Percentiles rank a stretch among this genome's conserved stretches.
Evolutionary conservation across 1,140 invertebrate genomes (phyloP).

Genomic region (Solenopsis fugax): DNA sequence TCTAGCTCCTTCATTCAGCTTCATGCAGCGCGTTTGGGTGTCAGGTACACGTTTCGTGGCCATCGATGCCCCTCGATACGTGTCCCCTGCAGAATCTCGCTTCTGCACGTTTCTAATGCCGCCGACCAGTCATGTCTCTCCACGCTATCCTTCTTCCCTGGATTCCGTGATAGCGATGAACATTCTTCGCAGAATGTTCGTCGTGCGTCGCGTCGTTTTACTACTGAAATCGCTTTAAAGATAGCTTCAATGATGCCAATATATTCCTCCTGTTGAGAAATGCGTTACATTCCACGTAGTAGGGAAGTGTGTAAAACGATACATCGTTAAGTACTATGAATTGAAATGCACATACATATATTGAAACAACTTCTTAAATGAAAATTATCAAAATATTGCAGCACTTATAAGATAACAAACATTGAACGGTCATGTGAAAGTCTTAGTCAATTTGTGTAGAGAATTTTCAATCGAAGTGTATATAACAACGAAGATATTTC

Average conservation of each 20-base stretch:
- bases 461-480: not conserved
- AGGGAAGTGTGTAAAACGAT: conserved; percentile 1
- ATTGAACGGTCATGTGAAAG: not conserved
- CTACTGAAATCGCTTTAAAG: conserved; percentile 23
- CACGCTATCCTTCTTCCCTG: conserved; percentile 3
- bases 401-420: conserved; percentile 10
- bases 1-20: not conserved
- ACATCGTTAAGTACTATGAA: not conserved
- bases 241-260: not conserved
- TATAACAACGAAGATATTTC: not conserved
- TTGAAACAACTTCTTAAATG: not conserved
- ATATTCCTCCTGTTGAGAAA: not conserved
- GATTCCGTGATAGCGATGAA: conserved; percentile 29
- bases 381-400: not conserved
- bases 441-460: not conserved
- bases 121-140: not conserved
- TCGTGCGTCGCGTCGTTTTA: conserved; percentile 22
- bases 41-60: conserved; percentile 64
- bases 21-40: conserved; percentile 64
- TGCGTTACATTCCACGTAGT: not conserved
- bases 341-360: not conserved
- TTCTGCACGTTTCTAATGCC: conserved; percentile 28
- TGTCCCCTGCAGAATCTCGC: conserved; percentile 17
- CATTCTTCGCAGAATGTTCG: conserved; percentile 32
- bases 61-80: conserved; percentile 72